Conservation (phyloP, 1,140 invertebrate species). For the Drosophila subobscura region DNA sequence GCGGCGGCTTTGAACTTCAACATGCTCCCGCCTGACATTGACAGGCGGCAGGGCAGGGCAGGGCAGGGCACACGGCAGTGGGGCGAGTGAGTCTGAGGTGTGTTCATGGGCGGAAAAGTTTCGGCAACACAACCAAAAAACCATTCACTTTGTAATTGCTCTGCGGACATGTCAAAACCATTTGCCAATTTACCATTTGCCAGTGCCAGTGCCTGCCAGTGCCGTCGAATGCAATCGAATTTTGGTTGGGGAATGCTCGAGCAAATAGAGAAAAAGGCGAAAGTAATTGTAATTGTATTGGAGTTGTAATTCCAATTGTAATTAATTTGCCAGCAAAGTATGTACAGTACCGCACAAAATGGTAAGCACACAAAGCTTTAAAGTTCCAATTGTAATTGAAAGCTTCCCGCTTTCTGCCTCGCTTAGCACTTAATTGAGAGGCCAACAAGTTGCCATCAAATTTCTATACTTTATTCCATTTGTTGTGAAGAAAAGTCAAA, state of each 20-base stretch:
- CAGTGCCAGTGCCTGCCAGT: background rate
- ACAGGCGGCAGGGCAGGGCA: background rate
- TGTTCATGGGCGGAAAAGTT: constrained; percentile 8
- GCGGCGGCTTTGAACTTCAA: background rate
- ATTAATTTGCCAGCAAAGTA: constrained; percentile 35
- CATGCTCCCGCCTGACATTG: constrained; percentile 19
- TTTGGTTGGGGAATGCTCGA: too few relatives aligned
- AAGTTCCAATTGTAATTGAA: too few relatives aligned
- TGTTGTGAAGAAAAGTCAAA: too few relatives aligned
- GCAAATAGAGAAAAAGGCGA: constrained; percentile 1
- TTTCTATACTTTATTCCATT: too few relatives aligned
- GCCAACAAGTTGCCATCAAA: too few relatives aligned
- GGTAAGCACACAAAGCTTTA: background rate
- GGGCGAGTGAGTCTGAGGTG: too few relatives aligned
- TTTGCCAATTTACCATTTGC: background rate
- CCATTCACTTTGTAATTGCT: constrained; percentile 38
- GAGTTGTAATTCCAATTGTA: constrained; percentile 46
- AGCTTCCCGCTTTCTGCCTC: too few relatives aligned
- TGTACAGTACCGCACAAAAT: too few relatives aligned
- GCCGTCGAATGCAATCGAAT: constrained; percentile 12
- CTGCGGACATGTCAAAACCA: constrained; percentile 46
- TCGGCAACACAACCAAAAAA: constrained; percentile 21
- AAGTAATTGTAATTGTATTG: constrained; percentile 49
- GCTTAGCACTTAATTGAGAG: too few relatives aligned
- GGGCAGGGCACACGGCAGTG: too few relatives aligned